Evolutionary conservation across 2,888 invertebrate genomes (phyloP).

Genomic region (Megastigmus dorsalis): DNA sequence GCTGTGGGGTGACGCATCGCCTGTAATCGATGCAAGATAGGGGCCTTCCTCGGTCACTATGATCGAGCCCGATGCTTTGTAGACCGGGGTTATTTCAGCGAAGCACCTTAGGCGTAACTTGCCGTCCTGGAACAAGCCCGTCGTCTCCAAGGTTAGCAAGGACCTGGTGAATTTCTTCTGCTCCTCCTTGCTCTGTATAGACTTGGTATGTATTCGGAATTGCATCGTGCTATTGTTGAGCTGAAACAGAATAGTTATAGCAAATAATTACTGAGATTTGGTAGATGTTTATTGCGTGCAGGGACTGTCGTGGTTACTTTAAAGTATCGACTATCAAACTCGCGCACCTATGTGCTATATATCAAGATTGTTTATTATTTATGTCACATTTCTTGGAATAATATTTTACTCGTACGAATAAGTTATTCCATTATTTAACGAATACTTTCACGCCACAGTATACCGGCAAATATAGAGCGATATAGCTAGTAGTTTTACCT

Average conservation of each 20-base stretch:
- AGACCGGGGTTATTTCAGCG: slow-evolving; percentile 66
- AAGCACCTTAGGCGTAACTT: slow-evolving; percentile 66
- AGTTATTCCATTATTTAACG: too few species aligned
- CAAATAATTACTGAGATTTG: too few species aligned
- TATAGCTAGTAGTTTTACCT: too few species aligned
- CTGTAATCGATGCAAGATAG: slow-evolving; percentile 70
- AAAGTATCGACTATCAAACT: too few species aligned
- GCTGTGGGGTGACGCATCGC: slow-evolving; percentile 69
- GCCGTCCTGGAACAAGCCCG: slow-evolving; percentile 66
- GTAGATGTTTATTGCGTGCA: too few species aligned
- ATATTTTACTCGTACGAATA: too few species aligned
- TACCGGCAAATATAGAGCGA: too few species aligned
- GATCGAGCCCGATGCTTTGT: slow-evolving; percentile 65
- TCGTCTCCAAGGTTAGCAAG: slow-evolving; percentile 64
- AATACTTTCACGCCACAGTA: too few species aligned
- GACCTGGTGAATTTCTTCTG: slow-evolving; percentile 63
- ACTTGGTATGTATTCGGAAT: slow-evolving; percentile 58
- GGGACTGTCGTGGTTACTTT: too few species aligned
- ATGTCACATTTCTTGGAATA: too few species aligned
- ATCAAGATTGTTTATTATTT: too few species aligned
- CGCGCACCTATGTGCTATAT: too few species aligned
- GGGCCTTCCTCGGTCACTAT: slow-evolving; percentile 69
- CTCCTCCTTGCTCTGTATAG: slow-evolving; percentile 6
- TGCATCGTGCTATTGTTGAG: slow-evolving; percentile 60
- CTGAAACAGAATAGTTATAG: slow-evolving; percentile 60